Evolutionary conservation across 2,797 vertebrate genomes (phyloP).

Genomic region (Sebastes goodei): DNA sequence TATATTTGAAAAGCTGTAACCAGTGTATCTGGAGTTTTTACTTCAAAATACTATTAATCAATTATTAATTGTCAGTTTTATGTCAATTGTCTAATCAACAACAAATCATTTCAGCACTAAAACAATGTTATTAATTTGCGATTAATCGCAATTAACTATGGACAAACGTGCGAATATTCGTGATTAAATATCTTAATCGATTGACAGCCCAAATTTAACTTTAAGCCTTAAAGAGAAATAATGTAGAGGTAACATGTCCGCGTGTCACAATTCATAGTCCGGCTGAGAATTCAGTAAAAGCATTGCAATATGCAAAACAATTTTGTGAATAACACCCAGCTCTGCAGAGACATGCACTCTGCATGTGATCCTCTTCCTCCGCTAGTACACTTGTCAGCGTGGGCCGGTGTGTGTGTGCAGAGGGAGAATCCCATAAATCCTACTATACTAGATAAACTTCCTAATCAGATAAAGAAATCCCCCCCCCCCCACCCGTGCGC

Average conservation of each 20-base stretch:
- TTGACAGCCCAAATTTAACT: background rate
- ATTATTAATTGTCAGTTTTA: background rate
- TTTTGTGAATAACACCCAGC: background rate
- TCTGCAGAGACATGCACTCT: background rate
- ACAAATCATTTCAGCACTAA: background rate
- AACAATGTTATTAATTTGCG: background rate
- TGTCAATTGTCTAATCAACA: background rate
- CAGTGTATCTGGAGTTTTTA: background rate
- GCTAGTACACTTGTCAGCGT: background rate
- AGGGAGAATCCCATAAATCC: conserved; percentile 58
- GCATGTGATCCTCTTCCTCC: background rate
- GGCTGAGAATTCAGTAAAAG: background rate
- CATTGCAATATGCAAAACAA: background rate
- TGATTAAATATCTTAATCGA: no score
- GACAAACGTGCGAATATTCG: no score
- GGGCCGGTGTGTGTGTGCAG: background rate
- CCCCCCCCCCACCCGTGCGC: background rate
- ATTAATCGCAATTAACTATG: no score
- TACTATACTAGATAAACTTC: conserved; percentile 75
- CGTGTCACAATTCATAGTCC: background rate
- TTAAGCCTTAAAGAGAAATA: background rate
- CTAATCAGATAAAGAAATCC: conserved; percentile 71
- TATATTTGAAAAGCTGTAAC: background rate
- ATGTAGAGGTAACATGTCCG: background rate
- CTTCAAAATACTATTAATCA: background rate